Conservation (phyloP, 2,888 invertebrate species). For the Ptilodon capucinus region DNA sequence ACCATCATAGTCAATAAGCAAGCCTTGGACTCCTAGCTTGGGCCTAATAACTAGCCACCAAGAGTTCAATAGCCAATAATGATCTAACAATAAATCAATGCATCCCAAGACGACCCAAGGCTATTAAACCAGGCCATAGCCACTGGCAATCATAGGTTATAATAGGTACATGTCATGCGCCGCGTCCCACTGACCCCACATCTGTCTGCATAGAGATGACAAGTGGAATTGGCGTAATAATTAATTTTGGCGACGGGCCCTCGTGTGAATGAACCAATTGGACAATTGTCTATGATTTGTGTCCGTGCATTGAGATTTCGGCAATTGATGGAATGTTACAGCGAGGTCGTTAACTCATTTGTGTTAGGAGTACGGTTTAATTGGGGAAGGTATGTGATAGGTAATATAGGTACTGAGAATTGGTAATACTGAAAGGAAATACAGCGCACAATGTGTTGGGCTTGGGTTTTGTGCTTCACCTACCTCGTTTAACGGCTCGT, state of each 20-base stretch:
- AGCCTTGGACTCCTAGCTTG: too few relatives aligned
- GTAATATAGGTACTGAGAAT: too few relatives aligned
- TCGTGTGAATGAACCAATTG: constrained; percentile 46
- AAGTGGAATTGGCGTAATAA: constrained; percentile 65
- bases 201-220: constrained; percentile 67
- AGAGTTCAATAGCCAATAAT: not conserved
- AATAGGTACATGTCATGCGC: constrained; percentile 24
- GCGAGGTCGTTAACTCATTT: not conserved
- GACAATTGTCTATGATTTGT: constrained; percentile 32
- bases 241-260: constrained; percentile 63
- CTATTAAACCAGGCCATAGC: constrained; percentile 31
- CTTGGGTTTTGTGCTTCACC: too few relatives aligned
- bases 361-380: not conserved
- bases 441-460: too few relatives aligned
- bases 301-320: constrained; percentile 36
- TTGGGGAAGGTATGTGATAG: not conserved
- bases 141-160: constrained; percentile 17
- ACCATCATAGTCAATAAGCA: not conserved
- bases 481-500: too few relatives aligned
- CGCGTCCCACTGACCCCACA: constrained; percentile 62
- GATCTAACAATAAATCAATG: constrained; percentile 24
- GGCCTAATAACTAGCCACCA: not conserved
- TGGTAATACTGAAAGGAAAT: too few relatives aligned
- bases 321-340: not conserved
- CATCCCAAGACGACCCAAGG: constrained; percentile 29